Percentiles rank a stretch among this genome's conserved stretches.
Conservation (phyloP, 2,797 vertebrate genomes). For the Periparus ater region DNA sequence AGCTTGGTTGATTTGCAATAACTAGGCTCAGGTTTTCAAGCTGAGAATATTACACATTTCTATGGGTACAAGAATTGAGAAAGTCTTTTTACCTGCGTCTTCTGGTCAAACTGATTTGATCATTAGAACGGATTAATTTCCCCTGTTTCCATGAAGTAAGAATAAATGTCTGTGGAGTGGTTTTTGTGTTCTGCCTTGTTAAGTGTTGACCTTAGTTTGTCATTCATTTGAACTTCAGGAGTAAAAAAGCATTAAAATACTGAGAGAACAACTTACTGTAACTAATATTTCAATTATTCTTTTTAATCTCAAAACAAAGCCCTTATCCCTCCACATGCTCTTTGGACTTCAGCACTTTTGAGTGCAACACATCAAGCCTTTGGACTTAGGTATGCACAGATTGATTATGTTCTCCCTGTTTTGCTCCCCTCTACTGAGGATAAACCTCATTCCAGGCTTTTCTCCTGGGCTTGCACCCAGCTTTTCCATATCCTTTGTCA, state of each 20-base stretch:
- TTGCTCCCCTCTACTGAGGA: not conserved
- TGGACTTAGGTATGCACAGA: accelerated
- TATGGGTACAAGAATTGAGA: not conserved
- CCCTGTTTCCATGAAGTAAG: not conserved
- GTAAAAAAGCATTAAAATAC: not conserved
- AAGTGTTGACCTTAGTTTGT: not conserved
- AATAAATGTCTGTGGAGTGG: not conserved
- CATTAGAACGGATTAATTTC: not conserved
- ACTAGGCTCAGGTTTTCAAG: not conserved
- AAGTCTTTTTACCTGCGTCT: not conserved
- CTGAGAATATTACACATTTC: not conserved
- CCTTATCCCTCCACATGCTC: not conserved
- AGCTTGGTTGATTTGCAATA: not conserved
- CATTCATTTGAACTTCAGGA: not conserved
- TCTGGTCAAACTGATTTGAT: not conserved
- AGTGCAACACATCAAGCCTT: not conserved
- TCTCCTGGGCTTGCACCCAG: not conserved
- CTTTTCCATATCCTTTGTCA: not conserved
- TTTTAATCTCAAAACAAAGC: not conserved
- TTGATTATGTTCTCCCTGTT: not conserved
- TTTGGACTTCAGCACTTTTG: not conserved
- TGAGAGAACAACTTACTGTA: not conserved
- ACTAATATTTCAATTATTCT: not conserved
- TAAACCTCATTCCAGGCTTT: not conserved
- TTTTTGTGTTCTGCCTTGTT: not conserved